Conservation (phyloP, 2,797 vertebrate species). For the Amphiprion clarkii region DNA sequence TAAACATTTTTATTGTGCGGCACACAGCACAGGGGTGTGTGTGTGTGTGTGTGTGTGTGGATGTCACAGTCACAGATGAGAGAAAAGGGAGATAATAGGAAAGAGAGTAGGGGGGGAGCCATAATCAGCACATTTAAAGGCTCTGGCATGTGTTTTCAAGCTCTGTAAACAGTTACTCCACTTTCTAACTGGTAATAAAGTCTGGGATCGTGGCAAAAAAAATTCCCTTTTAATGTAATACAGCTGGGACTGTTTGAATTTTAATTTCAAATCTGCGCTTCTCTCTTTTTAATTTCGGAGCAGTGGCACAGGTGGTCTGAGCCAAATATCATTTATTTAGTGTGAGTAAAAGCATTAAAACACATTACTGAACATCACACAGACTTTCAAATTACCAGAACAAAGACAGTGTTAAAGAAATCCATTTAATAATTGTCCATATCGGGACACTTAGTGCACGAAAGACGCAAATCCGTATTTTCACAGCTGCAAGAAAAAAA, state of each 20-base stretch:
- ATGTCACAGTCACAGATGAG: slow-evolving; percentile 35
- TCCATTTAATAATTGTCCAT: slow-evolving; percentile 25
- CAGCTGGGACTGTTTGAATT: slow-evolving; percentile 54
- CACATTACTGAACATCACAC: slow-evolving; percentile 52
- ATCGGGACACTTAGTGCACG: slow-evolving; percentile 1
- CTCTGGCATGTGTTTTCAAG: slow-evolving; percentile 55
- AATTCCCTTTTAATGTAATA: slow-evolving; percentile 54
- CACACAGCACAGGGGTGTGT: slow-evolving; percentile 7
- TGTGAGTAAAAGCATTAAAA: slow-evolving; percentile 30
- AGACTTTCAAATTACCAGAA: slow-evolving; percentile 25
- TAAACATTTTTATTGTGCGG: slow-evolving; percentile 36
- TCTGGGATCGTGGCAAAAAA: slow-evolving; percentile 48
- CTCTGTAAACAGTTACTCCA: slow-evolving; percentile 60
- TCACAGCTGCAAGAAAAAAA: not conserved
- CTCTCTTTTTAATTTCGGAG: slow-evolving; percentile 67
- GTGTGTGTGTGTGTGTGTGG: slow-evolving; percentile 13
- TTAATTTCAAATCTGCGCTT: slow-evolving; percentile 63
- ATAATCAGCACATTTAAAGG: slow-evolving; percentile 44
- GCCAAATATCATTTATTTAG: slow-evolving; percentile 50
- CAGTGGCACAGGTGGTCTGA: slow-evolving; percentile 51
- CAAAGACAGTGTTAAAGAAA: slow-evolving; percentile 27
- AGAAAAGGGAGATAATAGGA: slow-evolving; percentile 37
- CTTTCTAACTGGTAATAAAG: slow-evolving; percentile 58
- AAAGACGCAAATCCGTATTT: not conserved
- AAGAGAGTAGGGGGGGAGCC: slow-evolving; percentile 20